phyloP scores from a whole-genome alignment of 2,113 vertebrate genomes.

The Platysternon megacephalum region DNA sequence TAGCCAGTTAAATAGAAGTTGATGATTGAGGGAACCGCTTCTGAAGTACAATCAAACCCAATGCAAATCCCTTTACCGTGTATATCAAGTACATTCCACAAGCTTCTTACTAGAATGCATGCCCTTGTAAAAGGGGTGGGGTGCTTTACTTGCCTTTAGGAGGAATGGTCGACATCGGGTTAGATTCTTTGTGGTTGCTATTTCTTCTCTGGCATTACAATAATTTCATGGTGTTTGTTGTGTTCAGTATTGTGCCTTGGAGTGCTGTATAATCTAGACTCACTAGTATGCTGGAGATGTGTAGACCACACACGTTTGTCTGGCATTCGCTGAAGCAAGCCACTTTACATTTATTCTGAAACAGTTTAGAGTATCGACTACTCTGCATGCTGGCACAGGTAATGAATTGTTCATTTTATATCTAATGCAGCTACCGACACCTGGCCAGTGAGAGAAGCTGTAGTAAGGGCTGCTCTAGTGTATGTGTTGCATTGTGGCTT shows the following conservation, averaged over 20 bases:
- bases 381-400: neutral
- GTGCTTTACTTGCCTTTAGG: neutral
- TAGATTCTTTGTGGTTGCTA: fast-evolving
- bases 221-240: fast-evolving
- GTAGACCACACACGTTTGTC: fast-evolving
- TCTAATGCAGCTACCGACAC: neutral
- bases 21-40: fast-evolving
- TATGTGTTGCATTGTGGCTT: neutral
- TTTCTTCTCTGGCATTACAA: fast-evolving
- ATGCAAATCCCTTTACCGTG: too few relatives aligned
- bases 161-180: neutral
- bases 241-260: neutral
- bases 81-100: neutral
- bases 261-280: neutral
- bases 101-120: neutral
- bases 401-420: neutral
- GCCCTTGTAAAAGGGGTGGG: neutral
- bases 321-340: fast-evolving
- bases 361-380: neutral
- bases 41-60: neutral
- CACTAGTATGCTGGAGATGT: neutral
- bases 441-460: neutral
- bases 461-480: neutral
- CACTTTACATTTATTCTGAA: neutral
- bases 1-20: neutral